Conservation (phyloP, 2,797 vertebrate species). For the Phalanger gymnotis region DNA sequence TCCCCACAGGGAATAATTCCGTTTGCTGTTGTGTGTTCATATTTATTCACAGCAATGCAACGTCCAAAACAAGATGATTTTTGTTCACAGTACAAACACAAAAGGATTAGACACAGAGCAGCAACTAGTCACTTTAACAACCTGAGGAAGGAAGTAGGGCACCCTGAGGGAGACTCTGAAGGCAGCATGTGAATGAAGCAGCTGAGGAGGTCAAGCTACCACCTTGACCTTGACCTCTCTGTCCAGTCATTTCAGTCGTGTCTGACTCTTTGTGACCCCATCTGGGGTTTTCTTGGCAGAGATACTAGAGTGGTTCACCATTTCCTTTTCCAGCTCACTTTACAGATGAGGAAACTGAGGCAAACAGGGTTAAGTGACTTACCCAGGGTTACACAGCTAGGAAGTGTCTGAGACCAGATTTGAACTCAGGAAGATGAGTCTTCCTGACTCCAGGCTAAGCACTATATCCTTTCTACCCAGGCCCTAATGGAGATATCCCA, state of each 20-base stretch:
- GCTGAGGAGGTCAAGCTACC: background rate
- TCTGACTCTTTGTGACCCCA: too few species aligned
- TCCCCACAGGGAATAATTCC: background rate
- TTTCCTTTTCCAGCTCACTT: background rate
- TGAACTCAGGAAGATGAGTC: too few species aligned
- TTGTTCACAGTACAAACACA: background rate
- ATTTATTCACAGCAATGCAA: background rate
- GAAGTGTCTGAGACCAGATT: too few species aligned
- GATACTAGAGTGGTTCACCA: background rate
- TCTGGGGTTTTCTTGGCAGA: too few species aligned
- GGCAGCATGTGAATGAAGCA: background rate
- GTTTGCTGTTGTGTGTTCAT: background rate
- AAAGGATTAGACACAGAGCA: background rate
- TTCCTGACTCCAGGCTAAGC: too few species aligned
- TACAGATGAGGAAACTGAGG: background rate
- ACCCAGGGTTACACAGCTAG: too few species aligned
- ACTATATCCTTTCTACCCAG: too few species aligned
- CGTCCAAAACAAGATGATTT: background rate
- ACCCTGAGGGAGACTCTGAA: background rate
- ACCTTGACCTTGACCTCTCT: background rate
- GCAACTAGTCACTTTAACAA: background rate
- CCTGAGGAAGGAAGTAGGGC: background rate
- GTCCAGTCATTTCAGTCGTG: background rate
- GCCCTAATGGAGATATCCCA: too few species aligned
- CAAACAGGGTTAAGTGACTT: too few species aligned